Base-by-base conservation (phyloP, 1,140 invertebrate species). In the Drosophila kanapiae region DNA sequence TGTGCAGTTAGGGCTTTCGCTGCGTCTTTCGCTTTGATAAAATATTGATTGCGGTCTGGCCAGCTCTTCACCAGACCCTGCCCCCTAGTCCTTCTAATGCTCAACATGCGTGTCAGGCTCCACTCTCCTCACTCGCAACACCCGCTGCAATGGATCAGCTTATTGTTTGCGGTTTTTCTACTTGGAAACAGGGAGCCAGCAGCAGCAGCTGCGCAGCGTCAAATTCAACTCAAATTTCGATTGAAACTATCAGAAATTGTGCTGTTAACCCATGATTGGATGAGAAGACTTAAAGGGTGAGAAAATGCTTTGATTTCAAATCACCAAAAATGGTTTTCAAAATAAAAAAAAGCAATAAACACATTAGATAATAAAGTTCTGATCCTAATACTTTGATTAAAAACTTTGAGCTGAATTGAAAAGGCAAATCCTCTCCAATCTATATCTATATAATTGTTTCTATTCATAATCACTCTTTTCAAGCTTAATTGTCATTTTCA, bases 41-140 rank as follows among this genome's bases (percentile, higher is more conserved):
- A 88, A 88, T 84, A 90, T 88, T 88, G 84, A 88, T 88, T 90
- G 85, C 69, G 85, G 77, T 84, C 65, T 84, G 59, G 54, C 48
- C 65, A 57, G 62, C 59, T 61, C 37, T 71, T 53, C 49, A 4
- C 4, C 8, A 27, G 7, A 23, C 23, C 27, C 27, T 18, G 1
- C 45, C n/a, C 48, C 37, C 27, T 35, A 47, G 38, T 37, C 42
- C 58, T 56, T 70, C 60, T 83, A 83, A 86, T 79, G 79, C 70
- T 87, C 83, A 76, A 60, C 79, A 75, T 86, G 83, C 79, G 82
- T 87, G 83, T 82, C 82, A 78, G 72, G 53, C 60, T 65, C 33
- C 59, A 38, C 43, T 42, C 42, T 33, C 29, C n/a, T 16, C 14
- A 18, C 48, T 56, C 16, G n/a, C 31, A 29, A 48, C 37, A 27